These are phyloP conservation scores for Erebia palarica DNA, from an alignment of 2,888 invertebrate species.

Conservation along the genomic window DNA sequence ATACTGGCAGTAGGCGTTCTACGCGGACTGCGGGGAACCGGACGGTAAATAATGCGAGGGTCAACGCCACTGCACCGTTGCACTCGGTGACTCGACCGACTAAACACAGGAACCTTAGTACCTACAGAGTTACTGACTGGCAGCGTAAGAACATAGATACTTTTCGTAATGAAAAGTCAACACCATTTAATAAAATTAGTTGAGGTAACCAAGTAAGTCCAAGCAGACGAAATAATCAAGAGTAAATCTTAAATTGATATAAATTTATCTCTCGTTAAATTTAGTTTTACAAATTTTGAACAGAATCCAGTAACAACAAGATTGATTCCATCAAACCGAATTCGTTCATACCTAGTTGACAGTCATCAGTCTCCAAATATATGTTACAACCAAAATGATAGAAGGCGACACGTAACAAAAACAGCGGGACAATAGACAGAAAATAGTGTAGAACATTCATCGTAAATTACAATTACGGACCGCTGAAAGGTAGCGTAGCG, in stretches of 20 bases:
- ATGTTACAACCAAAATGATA: background rate
- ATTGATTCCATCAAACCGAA: background rate
- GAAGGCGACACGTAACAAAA: background rate
- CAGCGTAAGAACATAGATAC: background rate
- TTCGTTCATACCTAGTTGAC: background rate
- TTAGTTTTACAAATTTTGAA: background rate
- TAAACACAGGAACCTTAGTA: slow-evolving; percentile 29
- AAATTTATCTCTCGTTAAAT: no score
- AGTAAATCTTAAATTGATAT: no score
- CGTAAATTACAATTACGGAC: slow-evolving; percentile 19
- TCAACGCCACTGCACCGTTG: slow-evolving; percentile 55
- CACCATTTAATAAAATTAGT: no score
- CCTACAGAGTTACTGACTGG: background rate
- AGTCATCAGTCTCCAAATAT: background rate
- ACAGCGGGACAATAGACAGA: slow-evolving; percentile 9
- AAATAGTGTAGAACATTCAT: slow-evolving; percentile 20
- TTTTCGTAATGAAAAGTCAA: background rate
- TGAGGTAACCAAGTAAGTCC: no score
- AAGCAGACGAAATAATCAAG: no score
- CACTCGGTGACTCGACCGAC: slow-evolving; percentile 38
- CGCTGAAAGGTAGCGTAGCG: slow-evolving; percentile 20
- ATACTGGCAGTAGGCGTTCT: slow-evolving; percentile 25
- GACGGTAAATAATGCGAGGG: slow-evolving; percentile 67
- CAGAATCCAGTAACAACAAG: background rate
- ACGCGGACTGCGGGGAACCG: slow-evolving; percentile 44